phyloP scores from a whole-genome alignment of 2,797 vertebrate genomes.

The Merluccius polli region DNA sequence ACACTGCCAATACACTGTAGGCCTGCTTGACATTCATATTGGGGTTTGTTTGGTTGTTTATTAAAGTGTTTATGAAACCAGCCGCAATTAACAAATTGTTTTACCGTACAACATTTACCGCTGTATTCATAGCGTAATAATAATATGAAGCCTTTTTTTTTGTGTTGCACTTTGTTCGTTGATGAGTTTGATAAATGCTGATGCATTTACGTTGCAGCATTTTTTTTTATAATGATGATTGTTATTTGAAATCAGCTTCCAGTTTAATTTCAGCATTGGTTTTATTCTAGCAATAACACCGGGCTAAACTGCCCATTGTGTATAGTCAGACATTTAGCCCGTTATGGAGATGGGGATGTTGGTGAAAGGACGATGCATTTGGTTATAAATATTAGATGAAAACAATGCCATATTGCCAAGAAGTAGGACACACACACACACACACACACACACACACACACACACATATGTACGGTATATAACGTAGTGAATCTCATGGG shows the following conservation, averaged over 20 bases:
- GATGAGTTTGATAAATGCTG: constrained; percentile 1
- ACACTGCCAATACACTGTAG: not conserved
- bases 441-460: not conserved
- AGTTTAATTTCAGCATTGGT: not conserved
- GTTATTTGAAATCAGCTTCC: not conserved
- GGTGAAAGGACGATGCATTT: constrained; percentile 1
- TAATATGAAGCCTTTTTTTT: not conserved
- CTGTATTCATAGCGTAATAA: not conserved
- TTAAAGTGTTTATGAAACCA: not conserved
- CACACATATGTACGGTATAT: not conserved
- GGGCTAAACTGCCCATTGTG: not conserved
- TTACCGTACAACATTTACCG: not conserved
- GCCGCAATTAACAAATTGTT: not conserved
- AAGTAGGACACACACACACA: not conserved
- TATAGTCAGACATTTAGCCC: not conserved
- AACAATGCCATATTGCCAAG: not conserved
- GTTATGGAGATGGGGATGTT: not conserved
- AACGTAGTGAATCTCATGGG: constrained; percentile 8
- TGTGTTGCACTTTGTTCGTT: not conserved
- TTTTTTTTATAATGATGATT: not conserved
- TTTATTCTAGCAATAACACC: not conserved
- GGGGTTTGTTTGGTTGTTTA: not conserved
- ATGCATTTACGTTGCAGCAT: not conserved
- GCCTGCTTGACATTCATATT: not conserved
- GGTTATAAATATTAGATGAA: constrained; percentile 34